These are phyloP conservation scores for Rhodophaea formosa DNA, from an alignment of 2,888 invertebrate species.

Conservation along the genomic window DNA sequence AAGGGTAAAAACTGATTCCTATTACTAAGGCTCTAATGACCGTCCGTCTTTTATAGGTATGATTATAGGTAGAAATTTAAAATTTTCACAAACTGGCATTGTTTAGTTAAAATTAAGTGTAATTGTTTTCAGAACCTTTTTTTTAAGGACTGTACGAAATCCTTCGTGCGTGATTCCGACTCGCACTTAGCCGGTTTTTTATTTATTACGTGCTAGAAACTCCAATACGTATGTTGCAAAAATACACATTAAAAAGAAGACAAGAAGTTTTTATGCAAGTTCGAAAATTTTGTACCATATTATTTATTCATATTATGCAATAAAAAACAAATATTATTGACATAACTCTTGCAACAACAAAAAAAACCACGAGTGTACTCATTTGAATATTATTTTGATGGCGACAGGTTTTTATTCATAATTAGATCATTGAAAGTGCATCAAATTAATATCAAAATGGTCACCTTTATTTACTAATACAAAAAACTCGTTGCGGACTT, in stretches of 20 bases:
- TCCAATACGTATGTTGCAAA: not conserved
- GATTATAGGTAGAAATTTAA: too few species aligned
- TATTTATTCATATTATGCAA: not conserved
- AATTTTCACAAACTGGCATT: too few species aligned
- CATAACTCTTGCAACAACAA: not conserved
- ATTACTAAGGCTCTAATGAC: too few species aligned
- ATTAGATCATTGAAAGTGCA: constrained; percentile 7
- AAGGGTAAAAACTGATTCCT: too few species aligned
- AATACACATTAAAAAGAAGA: not conserved
- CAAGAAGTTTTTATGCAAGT: not conserved
- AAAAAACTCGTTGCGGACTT: constrained; percentile 30
- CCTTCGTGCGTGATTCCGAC: too few species aligned
- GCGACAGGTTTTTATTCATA: not conserved
- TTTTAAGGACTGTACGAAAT: too few species aligned
- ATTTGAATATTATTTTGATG: not conserved
- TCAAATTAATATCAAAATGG: constrained; percentile 16
- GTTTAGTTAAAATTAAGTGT: too few species aligned
- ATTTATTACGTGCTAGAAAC: not conserved
- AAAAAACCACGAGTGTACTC: not conserved
- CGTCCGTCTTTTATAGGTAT: too few species aligned
- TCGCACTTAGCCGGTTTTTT: too few species aligned
- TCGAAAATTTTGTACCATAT: not conserved
- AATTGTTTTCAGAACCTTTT: too few species aligned
- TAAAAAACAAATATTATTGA: not conserved
- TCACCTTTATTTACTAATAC: constrained; percentile 46